A percentile compares a stretch with the other conserved stretches of the same genome.
phyloP scores from a whole-genome alignment of 2,797 vertebrate species.

The Trachurus trachurus region DNA sequence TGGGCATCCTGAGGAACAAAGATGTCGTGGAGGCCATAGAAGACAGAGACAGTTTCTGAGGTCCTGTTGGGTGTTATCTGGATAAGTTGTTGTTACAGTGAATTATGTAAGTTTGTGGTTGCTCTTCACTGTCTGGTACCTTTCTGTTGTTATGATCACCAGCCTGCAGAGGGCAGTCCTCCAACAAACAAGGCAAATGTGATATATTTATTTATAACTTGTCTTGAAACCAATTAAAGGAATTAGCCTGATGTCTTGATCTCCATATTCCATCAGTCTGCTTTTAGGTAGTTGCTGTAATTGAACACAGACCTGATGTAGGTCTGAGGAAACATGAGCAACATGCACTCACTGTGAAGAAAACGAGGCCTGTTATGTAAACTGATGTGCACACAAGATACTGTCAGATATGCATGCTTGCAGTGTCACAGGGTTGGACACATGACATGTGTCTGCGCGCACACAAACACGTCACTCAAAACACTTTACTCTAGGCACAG shows the following conservation, averaged over 20 bases:
- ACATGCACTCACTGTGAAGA: background rate
- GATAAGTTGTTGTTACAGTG: background rate
- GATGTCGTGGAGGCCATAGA: conserved; percentile 84
- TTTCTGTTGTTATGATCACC: background rate
- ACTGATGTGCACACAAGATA: conserved; percentile 63
- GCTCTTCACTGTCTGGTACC: background rate
- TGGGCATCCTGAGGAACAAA: conserved; percentile 86
- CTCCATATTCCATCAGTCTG: background rate
- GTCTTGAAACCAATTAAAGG: conserved; percentile 16
- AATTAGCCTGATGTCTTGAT: background rate
- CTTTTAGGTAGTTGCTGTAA: background rate
- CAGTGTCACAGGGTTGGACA: conserved; percentile 15
- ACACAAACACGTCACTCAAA: conserved; percentile 70
- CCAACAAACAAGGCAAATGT: background rate
- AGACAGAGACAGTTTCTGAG: conserved; percentile 39
- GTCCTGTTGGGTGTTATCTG: background rate
- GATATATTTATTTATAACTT: background rate
- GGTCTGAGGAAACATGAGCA: background rate
- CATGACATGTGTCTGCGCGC: conserved; percentile 36
- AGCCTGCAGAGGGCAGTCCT: conserved; percentile 12
- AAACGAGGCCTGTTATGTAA: conserved; percentile 57
- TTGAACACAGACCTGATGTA: background rate
- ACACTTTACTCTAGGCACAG: background rate
- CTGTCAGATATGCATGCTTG: conserved; percentile 38
- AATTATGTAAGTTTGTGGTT: background rate